Percentiles rank a stretch among this genome's conserved stretches.
Conservation (phyloP, 2,888 invertebrate genomes). For the Agonopterix arenella region DNA sequence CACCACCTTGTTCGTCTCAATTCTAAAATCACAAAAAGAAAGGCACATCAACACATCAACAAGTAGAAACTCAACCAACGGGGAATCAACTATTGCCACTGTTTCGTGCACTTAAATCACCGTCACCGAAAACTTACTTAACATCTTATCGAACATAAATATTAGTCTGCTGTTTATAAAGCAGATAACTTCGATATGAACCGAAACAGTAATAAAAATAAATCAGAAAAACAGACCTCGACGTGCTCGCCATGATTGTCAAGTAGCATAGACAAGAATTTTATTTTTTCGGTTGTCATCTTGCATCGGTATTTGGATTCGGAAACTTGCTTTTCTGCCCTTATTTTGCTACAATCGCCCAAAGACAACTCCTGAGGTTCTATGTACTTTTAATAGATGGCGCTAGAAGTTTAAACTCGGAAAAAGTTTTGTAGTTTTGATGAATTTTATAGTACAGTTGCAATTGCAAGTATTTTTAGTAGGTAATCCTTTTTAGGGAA, state of each 20-base stretch:
- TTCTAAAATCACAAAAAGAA: conserved; percentile 73
- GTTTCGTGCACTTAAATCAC: conserved; percentile 15
- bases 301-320: too few relatives aligned
- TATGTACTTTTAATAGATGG: neutral
- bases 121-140: conserved; percentile 29
- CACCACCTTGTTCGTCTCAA: conserved; percentile 86
- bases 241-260: conserved; percentile 81
- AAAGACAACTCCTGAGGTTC: too few relatives aligned
- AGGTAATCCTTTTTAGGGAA: too few relatives aligned
- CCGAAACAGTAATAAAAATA: conserved; percentile 46
- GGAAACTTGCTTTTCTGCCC: too few relatives aligned
- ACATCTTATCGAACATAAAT: conserved; percentile 30
- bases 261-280: conserved; percentile 36
- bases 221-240: conserved; percentile 76
- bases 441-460: neutral
- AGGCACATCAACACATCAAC: conserved; percentile 46
- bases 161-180: conserved; percentile 30
- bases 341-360: too few relatives aligned
- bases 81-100: conserved; percentile 24
- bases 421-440: neutral
- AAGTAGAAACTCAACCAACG: conserved; percentile 47
- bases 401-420: neutral
- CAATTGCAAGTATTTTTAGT: too few relatives aligned
- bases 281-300: conserved; percentile 6
- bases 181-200: conserved; percentile 30